A percentile compares a stretch with the other conserved stretches of the same genome.
phyloP scores from a whole-genome alignment of 2,113 vertebrate genomes.

The Phycodurus eques region DNA sequence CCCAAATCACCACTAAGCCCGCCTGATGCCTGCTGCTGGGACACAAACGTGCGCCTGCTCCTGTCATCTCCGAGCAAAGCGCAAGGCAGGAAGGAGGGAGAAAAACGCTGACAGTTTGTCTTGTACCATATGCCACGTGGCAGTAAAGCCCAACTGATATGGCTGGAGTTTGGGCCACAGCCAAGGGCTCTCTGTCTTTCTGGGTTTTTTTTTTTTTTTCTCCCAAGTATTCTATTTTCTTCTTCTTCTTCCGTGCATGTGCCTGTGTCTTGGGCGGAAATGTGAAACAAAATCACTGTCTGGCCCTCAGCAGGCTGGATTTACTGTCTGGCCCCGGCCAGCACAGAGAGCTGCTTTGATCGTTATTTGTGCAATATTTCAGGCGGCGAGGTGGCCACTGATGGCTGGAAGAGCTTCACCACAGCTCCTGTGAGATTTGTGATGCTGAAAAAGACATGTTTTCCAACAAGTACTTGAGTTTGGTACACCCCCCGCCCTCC shows the following conservation, averaged over 20 bases:
- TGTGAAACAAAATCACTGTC: slow-evolving; percentile 61
- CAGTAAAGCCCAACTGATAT: slow-evolving; percentile 75
- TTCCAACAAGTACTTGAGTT: not conserved
- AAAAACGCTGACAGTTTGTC: slow-evolving; percentile 79
- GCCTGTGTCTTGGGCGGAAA: slow-evolving; percentile 57
- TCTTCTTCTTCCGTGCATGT: slow-evolving; percentile 48
- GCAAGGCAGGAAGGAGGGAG: slow-evolving; percentile 50
- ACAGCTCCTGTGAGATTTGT: slow-evolving; percentile 20
- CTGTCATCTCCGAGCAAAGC: slow-evolving; percentile 64
- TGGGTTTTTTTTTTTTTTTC: slow-evolving; percentile 46
- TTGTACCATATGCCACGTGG: slow-evolving; percentile 78
- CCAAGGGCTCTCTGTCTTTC: slow-evolving; percentile 64
- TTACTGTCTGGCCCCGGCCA: slow-evolving; percentile 36
- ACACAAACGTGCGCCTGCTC: slow-evolving; percentile 64
- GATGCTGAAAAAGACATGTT: slow-evolving; percentile 4
- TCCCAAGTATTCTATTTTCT: slow-evolving; percentile 48
- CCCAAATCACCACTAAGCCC: slow-evolving; percentile 73
- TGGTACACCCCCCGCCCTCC: not conserved
- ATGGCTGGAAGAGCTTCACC: slow-evolving; percentile 27
- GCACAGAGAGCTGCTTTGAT: slow-evolving; percentile 43
- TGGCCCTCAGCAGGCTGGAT: slow-evolving; percentile 47
- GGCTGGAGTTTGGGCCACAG: slow-evolving; percentile 61
- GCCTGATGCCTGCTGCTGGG: slow-evolving; percentile 71
- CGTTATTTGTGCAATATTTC: slow-evolving; percentile 57
- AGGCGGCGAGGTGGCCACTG: slow-evolving; percentile 33